Conservation (phyloP, 2,888 invertebrate species). For the Melanchra persicariae region DNA sequence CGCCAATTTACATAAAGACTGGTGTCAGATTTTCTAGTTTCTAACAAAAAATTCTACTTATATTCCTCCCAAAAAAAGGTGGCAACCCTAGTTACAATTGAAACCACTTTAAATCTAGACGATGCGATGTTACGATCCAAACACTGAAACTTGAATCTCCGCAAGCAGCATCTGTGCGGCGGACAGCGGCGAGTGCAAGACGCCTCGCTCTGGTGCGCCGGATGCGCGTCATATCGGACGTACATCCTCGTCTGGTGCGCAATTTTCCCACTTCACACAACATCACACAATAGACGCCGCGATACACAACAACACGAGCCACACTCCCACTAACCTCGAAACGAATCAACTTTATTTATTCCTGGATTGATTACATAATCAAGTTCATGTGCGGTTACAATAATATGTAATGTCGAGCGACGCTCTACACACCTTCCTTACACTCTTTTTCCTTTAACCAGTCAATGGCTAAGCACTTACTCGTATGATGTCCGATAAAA, state of each 20-base stretch:
- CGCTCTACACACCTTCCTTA: constrained; percentile 21
- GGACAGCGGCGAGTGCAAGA: constrained; percentile 54
- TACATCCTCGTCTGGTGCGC: constrained; percentile 85
- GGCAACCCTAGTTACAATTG: constrained; percentile 66
- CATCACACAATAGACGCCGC: constrained; percentile 71
- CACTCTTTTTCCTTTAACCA: constrained; percentile 15
- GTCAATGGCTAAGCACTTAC: background rate
- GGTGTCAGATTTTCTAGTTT: too few relatives aligned
- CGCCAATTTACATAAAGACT: too few relatives aligned
- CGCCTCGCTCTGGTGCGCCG: constrained; percentile 70
- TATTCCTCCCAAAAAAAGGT: too few relatives aligned
- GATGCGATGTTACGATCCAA: constrained; percentile 51
- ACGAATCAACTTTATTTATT: constrained; percentile 79
- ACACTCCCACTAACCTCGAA: constrained; percentile 75
- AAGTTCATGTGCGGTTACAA: constrained; percentile 67
- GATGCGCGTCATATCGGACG: constrained; percentile 86
- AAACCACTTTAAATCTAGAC: constrained; percentile 66
- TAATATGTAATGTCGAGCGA: constrained; percentile 44
- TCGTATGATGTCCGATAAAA: constrained; percentile 16
- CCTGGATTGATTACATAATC: constrained; percentile 80
- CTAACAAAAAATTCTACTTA: too few relatives aligned
- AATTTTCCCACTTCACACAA: constrained; percentile 80
- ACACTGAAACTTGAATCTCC: constrained; percentile 60
- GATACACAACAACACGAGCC: constrained; percentile 70
- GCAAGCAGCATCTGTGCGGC: constrained; percentile 58